Evolutionary conservation across 2,113 vertebrate genomes (phyloP), one percentile per base, ranked within the genome.

Genomic region (Labeo catla): DNA sequence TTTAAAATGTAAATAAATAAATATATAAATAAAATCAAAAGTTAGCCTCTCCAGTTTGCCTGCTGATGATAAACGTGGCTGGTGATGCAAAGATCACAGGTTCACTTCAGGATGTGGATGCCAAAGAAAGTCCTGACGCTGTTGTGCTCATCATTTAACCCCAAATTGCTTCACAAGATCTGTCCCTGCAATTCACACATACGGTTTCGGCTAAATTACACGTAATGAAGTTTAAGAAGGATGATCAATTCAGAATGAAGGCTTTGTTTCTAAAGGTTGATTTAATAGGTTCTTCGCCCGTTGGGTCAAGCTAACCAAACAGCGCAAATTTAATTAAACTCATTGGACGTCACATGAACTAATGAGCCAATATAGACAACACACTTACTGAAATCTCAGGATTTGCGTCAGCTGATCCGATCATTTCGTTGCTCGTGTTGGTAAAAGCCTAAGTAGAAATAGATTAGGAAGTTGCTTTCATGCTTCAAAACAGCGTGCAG

Each of bases 401-500:
- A 77, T 54, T 36, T 16, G 8, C 16, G 0, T 54, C 34, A 57
- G 19, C 28, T 79, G 76, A 59, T 39, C 34, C 4, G 19, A 47
- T 47, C 39, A 63, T 63, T 80, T 45, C 9, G 36, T 23, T 45
- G 57, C 36, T 80, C 77, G 23, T 63, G 21, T 8, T 57, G 28
- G 52, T 39, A 73, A 73, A 45, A 11, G 3, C 21, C 57, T 61
- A 4, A 61, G 57, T 61, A 61, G 57, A 61, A 61, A 61, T 9
- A 61, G 39, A n/a, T 73, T 73, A 73, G 13, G 39, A 72, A 50
- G 73, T 50, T 76, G 73, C 45, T n/a, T 61, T 61, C 21, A 61
- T 61, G 57, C 57, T 70, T 50, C 63, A 73, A 73, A 84, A 70
- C 47, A 79, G 59, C 57, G 57, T 39, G 73, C 34, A 73, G 45